Conservation (phyloP, 1,140 invertebrate species). For the Lerema accius region DNA sequence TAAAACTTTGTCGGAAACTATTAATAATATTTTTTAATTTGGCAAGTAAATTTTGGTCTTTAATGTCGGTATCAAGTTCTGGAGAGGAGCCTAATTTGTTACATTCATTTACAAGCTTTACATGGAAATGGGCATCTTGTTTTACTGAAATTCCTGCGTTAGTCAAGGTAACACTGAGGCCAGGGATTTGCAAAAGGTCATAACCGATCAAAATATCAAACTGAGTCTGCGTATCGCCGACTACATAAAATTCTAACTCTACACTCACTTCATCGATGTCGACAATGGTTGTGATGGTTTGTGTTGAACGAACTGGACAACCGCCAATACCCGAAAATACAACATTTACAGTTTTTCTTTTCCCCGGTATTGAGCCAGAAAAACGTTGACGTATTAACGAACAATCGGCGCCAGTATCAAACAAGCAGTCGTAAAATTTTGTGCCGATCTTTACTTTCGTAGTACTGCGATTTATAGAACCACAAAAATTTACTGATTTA, state of each 20-base stretch:
- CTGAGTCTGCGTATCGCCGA: slow-evolving; percentile 29
- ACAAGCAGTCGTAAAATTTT: slow-evolving; percentile 29
- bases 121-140: neutral
- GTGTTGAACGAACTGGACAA: slow-evolving; percentile 8
- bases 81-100: too few species aligned
- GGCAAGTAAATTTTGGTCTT: neutral
- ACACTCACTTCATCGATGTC: slow-evolving; percentile 21
- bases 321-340: slow-evolving; percentile 32
- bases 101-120: slow-evolving; percentile 14
- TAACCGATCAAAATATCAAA: slow-evolving; percentile 42
- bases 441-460: slow-evolving; percentile 17
- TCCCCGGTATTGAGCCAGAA: slow-evolving; percentile 37
- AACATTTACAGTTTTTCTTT: slow-evolving; percentile 16
- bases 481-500: slow-evolving; percentile 37
- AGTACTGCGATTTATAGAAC: slow-evolving; percentile 26
- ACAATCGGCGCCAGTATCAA: slow-evolving; percentile 42
- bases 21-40: slow-evolving; percentile 20
- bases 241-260: slow-evolving; percentile 29
- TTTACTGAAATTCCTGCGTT: slow-evolving; percentile 5
- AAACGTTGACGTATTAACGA: slow-evolving; percentile 32
- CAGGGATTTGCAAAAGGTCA: slow-evolving; percentile 40
- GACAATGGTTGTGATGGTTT: slow-evolving; percentile 34
- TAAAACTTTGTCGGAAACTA: slow-evolving; percentile 35
- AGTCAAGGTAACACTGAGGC: slow-evolving; percentile 32
- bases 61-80: slow-evolving; percentile 22